Base-by-base conservation (phyloP, 2,797 vertebrate genomes). In the Periophthalmus magnuspinnatus region DNA sequence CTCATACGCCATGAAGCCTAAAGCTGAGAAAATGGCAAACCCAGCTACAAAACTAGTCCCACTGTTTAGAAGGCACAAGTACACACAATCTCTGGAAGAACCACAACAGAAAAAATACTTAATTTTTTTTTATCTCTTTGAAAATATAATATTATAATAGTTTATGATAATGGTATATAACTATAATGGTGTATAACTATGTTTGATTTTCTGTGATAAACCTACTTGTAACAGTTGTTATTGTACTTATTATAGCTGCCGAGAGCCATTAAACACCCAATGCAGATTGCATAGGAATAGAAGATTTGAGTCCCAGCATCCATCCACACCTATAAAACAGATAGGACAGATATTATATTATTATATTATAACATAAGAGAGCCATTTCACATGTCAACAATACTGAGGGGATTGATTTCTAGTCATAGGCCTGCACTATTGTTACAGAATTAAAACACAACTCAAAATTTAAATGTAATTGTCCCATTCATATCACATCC, bases 141-240 rank as follows among this genome's bases (percentile, higher is more conserved):
- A 41, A 11, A 41, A 45, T 45, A 45, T 45, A 45, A 45, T 45
- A 4, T 45, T 13, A 45, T 36, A 36, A 36, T 16, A 45, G 45
- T 13, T 14, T 14, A 45, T 14, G 41, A 1, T 13, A 45, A 45
- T 45, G 2, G 38, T 45, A n/a, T n/a, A n/a, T n/a, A n/a, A n/a
- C n/a, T n/a, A n/a, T n/a, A n/a, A n/a, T n/a, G n/a, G 41, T 45
- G 13, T 45, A 13, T 45, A 14, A 41, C 28, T 41, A 13, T 41
- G 10, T 0, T 13, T 11, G 38, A 28, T 28, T 28, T 28, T 28
- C 28, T 28, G 1, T 34, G 17, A 60, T 9, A 69, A 67, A 86
- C 93, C 88, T 79, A 95, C 94, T 90, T 95, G 89, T 94, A 95
- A 75, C 94, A 94, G 82, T 95, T 92, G 69, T 95, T 95, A 88